Evolutionary conservation across 2,888 invertebrate genomes (phyloP).

Genomic region (Ariolimax columbianus): DNA sequence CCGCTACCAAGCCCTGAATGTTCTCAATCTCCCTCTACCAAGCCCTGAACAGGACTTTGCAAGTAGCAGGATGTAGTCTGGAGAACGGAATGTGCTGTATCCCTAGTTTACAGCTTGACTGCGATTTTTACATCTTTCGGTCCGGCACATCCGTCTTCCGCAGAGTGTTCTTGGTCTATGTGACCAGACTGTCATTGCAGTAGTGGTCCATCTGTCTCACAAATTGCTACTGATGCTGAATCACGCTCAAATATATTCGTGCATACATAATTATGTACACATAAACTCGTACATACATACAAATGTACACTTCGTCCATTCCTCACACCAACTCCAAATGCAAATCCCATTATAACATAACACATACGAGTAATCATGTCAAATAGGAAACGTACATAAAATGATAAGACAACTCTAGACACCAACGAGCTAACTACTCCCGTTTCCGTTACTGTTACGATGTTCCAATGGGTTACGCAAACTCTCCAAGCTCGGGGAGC

Average conservation of each 20-base stretch:
- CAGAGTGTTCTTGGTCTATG: no score
- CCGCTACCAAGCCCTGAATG: no score
- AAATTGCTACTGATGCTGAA: no score
- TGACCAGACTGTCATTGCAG: no score
- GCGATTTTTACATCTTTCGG: no score
- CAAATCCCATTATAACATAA: background rate
- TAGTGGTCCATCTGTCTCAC: no score
- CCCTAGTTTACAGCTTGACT: no score
- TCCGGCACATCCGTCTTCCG: no score
- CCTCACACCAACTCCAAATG: background rate
- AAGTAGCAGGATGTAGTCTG: no score
- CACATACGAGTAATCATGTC: background rate
- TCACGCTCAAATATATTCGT: background rate
- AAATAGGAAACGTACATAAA: background rate
- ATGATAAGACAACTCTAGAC: slow-evolving; percentile 12
- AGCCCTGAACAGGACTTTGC: no score
- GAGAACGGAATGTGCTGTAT: no score
- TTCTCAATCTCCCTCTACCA: no score
- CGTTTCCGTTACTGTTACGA: slow-evolving; percentile 71
- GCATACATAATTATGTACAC: background rate
- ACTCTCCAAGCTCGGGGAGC: slow-evolving; percentile 69
- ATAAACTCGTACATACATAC: background rate
- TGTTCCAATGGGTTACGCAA: slow-evolving; percentile 74
- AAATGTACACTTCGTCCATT: background rate
- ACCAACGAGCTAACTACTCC: slow-evolving; percentile 56